phyloP scores from a whole-genome alignment of 2,797 vertebrate genomes.

The Myoxocephalus aenaeus region DNA sequence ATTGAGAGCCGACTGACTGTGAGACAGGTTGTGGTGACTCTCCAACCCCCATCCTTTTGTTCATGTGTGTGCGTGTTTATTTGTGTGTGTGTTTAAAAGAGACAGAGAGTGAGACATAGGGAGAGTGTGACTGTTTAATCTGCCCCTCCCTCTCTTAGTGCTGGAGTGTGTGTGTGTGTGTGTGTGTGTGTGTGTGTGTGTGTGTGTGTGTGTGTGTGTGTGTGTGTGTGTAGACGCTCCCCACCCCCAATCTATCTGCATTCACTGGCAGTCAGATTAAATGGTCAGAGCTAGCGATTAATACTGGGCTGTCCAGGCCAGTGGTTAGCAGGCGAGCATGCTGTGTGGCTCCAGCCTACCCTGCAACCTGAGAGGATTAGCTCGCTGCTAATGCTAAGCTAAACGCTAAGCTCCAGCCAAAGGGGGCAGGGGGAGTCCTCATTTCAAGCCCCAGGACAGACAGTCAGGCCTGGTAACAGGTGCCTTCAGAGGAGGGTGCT shows the following conservation, averaged over 20 bases:
- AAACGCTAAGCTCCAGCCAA: slow-evolving; percentile 70
- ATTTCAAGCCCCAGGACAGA: slow-evolving; percentile 32
- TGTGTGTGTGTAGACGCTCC: slow-evolving; percentile 31
- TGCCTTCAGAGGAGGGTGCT: slow-evolving; percentile 11
- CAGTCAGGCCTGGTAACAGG: slow-evolving; percentile 30
- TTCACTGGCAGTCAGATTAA: slow-evolving; percentile 80
- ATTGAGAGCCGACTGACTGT: slow-evolving; percentile 33
- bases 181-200: slow-evolving; percentile 29
- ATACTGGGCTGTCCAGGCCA: slow-evolving; percentile 61
- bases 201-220: slow-evolving; percentile 26
- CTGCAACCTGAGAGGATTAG: slow-evolving; percentile 87
- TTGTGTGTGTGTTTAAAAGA: slow-evolving; percentile 55
- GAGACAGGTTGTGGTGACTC: slow-evolving; percentile 59
- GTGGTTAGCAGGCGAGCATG: slow-evolving; percentile 62
- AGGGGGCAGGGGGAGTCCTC: slow-evolving; percentile 38
- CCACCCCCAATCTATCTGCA: slow-evolving; percentile 73
- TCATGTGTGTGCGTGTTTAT: slow-evolving; percentile 44
- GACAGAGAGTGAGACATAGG: slow-evolving; percentile 64
- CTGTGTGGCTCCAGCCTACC: slow-evolving; percentile 61
- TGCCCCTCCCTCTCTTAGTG: slow-evolving; percentile 60
- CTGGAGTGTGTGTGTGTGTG: slow-evolving; percentile 34
- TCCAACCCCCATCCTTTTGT: slow-evolving; percentile 68
- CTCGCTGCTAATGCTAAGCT: slow-evolving; percentile 82
- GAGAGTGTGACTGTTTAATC: slow-evolving; percentile 80
- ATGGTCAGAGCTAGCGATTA: slow-evolving; percentile 81